Base-by-base conservation (phyloP, 2,888 invertebrate species). In the Petrolisthes manimaculis region DNA sequence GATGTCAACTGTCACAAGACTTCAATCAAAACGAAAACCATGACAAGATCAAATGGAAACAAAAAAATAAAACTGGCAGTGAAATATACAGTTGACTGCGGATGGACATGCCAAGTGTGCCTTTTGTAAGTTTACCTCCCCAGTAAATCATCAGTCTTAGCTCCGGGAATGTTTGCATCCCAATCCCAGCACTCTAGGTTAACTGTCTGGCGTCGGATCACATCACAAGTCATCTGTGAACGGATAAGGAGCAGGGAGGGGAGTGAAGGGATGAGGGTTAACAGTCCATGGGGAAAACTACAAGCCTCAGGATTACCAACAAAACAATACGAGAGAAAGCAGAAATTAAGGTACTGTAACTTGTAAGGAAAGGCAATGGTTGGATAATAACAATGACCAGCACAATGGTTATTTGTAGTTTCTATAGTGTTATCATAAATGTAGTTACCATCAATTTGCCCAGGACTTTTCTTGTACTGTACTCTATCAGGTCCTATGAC, bases 111-210 rank as follows among this genome's bases (percentile, higher is more conserved):
- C 37, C 12, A 78, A 78, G 51, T 18, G 51, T 56, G 24, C 21
- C 9, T 55, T 74, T 74, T 18, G 21, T 8, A 21, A 74, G 74
- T 74, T 74, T 91, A 91, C 91, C 91, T 91, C 86, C 91, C 91
- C 61, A 91, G 80, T 78, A 86, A 91, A 88, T 91, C 91, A 81
- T 90, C 90, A 81, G 88, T 91, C 80, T 88, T 90, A 80, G 89
- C 85, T 24, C 90, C 90, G 24, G 90, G 90, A 74, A 89, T 24
- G 82, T 91, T 91, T 82, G 91, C 89, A 83, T 91, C 91, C 89
- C 89, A 91, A 71, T 91, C 91, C 89, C 89, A 91, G 84, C 89
- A 89, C 61, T 86, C 89, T 61, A 91, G 77, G 81, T 14, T 37
- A 74, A 91, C 21, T 53, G 88, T 84, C 84, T 91, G 91, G 18